Conservation (phyloP, 2,113 vertebrate genomes). For the Paraplagusia blochii region DNA sequence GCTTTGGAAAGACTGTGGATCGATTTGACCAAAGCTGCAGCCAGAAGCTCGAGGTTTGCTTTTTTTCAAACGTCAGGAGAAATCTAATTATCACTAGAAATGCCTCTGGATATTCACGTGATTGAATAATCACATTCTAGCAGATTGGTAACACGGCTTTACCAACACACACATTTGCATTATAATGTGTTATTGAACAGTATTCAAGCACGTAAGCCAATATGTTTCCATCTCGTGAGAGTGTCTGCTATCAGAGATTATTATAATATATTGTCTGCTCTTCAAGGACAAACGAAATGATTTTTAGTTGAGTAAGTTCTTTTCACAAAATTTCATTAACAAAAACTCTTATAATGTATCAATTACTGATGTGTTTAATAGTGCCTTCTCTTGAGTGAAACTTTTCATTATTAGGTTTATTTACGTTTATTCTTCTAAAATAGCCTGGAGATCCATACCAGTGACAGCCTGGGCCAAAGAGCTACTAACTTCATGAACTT, state of each 20-base stretch:
- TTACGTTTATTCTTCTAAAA: no score
- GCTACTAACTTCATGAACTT: no score
- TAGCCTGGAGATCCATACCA: no score
- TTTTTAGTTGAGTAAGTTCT: not conserved
- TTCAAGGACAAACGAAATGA: not conserved
- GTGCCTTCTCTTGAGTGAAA: no score
- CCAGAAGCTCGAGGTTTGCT: not conserved
- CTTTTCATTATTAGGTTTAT: no score
- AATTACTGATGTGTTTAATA: no score
- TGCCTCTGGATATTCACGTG: slow-evolving; percentile 15
- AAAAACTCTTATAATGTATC: no score
- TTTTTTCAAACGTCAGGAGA: slow-evolving; percentile 5
- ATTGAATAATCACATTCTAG: slow-evolving; percentile 7
- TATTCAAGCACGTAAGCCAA: not conserved
- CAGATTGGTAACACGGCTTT: slow-evolving; percentile 2
- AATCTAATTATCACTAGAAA: slow-evolving; percentile 20
- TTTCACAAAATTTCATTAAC: no score
- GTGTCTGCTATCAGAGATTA: not conserved
- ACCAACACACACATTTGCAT: slow-evolving; percentile 19
- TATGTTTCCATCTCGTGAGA: no score
- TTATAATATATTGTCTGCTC: not conserved
- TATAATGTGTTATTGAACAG: slow-evolving; percentile 3
- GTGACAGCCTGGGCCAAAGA: no score
- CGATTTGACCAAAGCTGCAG: no score
- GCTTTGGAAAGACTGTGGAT: slow-evolving; percentile 9